These are phyloP conservation scores for Melipona beecheii DNA, from an alignment of 2,888 invertebrate genomes.

Conservation along the genomic window DNA sequence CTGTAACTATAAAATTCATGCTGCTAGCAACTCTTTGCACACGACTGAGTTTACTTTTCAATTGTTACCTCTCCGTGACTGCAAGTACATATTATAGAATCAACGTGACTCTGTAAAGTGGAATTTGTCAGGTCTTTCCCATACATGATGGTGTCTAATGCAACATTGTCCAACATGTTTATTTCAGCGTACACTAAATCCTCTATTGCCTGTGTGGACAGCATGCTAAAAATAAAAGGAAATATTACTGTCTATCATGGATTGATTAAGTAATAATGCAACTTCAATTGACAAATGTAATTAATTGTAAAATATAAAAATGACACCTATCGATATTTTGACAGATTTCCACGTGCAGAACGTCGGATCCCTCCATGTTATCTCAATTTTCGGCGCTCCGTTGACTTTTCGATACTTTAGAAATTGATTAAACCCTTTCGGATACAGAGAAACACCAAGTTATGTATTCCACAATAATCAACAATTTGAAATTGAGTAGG, in stretches of 20 bases:
- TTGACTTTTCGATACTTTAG: background rate
- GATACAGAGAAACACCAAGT: background rate
- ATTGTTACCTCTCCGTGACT: slow-evolving; percentile 72
- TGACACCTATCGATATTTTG: slow-evolving; percentile 78
- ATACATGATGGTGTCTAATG: slow-evolving; percentile 64
- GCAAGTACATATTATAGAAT: slow-evolving; percentile 78
- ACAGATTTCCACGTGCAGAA: slow-evolving; percentile 79
- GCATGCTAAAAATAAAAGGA: slow-evolving; percentile 36
- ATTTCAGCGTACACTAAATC: slow-evolving; percentile 68
- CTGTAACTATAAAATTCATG: slow-evolving; percentile 61
- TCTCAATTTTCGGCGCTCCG: background rate
- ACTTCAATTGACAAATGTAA: background rate
- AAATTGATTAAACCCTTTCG: background rate
- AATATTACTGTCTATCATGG: background rate
- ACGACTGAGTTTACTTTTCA: background rate
- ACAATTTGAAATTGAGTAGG: slow-evolving; percentile 17
- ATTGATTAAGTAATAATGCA: background rate
- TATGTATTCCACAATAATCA: background rate
- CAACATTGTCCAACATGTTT: slow-evolving; percentile 56
- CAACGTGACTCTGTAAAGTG: slow-evolving; percentile 75
- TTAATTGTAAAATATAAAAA: background rate
- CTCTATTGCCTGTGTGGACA: slow-evolving; percentile 64
- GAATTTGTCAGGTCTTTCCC: slow-evolving; percentile 65
- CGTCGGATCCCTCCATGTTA: slow-evolving; percentile 48
- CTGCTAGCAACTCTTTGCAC: background rate